Conservation (phyloP, 2,888 invertebrate species). For the Zonitis immaculata region DNA sequence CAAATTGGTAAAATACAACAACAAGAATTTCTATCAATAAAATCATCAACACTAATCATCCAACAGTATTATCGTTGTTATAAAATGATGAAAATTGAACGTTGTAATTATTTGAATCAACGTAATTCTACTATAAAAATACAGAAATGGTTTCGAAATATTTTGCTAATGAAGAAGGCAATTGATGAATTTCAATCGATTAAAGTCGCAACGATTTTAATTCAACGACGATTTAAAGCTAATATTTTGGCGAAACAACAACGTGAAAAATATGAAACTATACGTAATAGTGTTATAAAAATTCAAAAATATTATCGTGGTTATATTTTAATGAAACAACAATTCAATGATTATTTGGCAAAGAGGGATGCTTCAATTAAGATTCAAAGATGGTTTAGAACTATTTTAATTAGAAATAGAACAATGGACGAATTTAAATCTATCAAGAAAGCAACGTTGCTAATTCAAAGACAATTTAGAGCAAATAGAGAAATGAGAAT, state of each 20-base stretch:
- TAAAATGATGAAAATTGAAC: conserved; percentile 13
- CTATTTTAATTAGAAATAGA: conserved; percentile 24
- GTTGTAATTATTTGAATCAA: conserved; percentile 23
- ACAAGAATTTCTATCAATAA: conserved; percentile 40
- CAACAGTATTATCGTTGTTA: not conserved
- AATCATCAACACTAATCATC: conserved; percentile 27
- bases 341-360: conserved; percentile 24
- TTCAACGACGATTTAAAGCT: conserved; percentile 52
- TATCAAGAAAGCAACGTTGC: conserved; percentile 35
- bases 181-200: conserved; percentile 2
- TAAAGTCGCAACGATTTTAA: conserved; percentile 38
- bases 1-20: conserved; percentile 37
- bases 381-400: conserved; percentile 51
- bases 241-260: conserved; percentile 18
- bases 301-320: not conserved
- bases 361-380: conserved; percentile 37
- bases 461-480: conserved; percentile 29
- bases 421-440: not conserved
- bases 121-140: conserved; percentile 42
- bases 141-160: conserved; percentile 50
- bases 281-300: not conserved
- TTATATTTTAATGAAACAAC: conserved; percentile 7
- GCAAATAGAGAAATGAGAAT: conserved; percentile 25
- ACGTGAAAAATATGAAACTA: conserved; percentile 13
- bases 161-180: conserved; percentile 1